phyloP scores from a whole-genome alignment of 2,888 invertebrate genomes.

The Keiferia lycopersicella region DNA sequence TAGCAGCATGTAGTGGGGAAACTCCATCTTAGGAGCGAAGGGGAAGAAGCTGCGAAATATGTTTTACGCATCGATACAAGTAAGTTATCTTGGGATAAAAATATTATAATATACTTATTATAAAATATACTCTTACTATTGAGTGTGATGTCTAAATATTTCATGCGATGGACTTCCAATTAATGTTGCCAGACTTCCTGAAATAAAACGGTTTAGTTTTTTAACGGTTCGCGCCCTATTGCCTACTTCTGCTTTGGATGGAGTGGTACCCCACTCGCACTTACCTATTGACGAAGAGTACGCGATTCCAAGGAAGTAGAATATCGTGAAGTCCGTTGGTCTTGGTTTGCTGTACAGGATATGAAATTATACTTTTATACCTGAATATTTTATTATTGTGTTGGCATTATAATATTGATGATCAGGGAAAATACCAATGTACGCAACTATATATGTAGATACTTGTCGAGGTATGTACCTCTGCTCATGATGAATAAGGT shows the following conservation, averaged over 20 bases:
- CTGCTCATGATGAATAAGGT: constrained; percentile 45
- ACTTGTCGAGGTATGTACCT: constrained; percentile 43
- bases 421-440: neutral
- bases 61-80: too few relatives aligned
- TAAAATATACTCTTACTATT: constrained; percentile 47
- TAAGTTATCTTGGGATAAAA: too few relatives aligned
- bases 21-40: constrained; percentile 56
- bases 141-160: constrained; percentile 57
- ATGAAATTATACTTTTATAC: too few relatives aligned
- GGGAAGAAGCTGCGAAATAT: constrained; percentile 37
- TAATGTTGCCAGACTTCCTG: constrained; percentile 57
- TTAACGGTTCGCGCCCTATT: too few relatives aligned
- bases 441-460: too few relatives aligned
- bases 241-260: too few relatives aligned
- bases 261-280: too few relatives aligned
- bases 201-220: neutral
- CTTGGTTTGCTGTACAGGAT: constrained; percentile 48
- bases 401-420: neutral
- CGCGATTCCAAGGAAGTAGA: constrained; percentile 67
- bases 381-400: too few relatives aligned
- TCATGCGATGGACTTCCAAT: constrained; percentile 59
- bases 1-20: constrained; percentile 61
- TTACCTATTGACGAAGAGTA: constrained; percentile 68
- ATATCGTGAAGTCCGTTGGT: constrained; percentile 61
- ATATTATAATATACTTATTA: too few relatives aligned